These are phyloP conservation scores for Drosophila aldrichi DNA, from an alignment of 2,888 invertebrate genomes.

Conservation along the genomic window DNA sequence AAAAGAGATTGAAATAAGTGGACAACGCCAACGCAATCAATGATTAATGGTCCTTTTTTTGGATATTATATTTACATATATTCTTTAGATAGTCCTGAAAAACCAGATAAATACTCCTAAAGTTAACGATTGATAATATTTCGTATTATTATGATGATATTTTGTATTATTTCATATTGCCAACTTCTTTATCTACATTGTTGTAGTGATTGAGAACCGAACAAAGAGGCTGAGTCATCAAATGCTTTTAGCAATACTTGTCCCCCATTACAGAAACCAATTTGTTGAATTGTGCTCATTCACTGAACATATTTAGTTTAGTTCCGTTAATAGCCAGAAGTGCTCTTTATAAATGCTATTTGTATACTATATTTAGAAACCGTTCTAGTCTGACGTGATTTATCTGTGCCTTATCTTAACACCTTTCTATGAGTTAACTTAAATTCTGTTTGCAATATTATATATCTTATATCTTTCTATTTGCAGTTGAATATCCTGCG, in stretches of 20 bases:
- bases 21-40: not conserved
- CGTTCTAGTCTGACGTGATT: not conserved
- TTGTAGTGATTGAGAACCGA: not conserved
- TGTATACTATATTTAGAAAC: not conserved
- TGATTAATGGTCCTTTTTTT: not conserved
- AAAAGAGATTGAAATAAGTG: not conserved
- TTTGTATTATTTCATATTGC: not conserved
- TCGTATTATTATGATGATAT: not conserved
- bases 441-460: not conserved
- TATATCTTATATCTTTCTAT: no score
- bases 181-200: not conserved
- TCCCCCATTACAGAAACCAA: not conserved
- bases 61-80: no score
- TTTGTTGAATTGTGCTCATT: not conserved
- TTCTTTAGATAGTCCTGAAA: no score
- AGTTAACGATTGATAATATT: not conserved
- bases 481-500: constrained; percentile 69
- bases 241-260: not conserved
- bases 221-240: not conserved
- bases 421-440: not conserved
- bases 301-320: not conserved
- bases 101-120: not conserved
- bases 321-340: not conserved
- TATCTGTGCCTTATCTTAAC: not conserved
- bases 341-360: not conserved